A percentile compares a stretch with the other conserved stretches of the same genome.
Evolutionary conservation across 2,113 vertebrate genomes (phyloP).

Genomic region (Phrynocephalus versicolor): DNA sequence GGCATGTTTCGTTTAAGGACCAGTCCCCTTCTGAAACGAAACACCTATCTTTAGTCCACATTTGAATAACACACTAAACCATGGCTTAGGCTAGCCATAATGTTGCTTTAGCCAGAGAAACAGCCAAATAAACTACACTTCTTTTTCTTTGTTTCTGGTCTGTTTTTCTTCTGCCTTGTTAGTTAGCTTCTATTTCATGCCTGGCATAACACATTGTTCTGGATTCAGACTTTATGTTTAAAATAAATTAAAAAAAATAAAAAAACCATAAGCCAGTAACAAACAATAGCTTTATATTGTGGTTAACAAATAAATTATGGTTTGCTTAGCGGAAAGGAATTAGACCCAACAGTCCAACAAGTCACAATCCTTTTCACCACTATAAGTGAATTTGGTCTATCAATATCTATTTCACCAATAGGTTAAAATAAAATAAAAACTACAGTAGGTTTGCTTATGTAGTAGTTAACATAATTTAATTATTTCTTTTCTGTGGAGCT

Average conservation of each 20-base stretch:
- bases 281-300: background rate
- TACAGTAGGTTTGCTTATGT: conserved; percentile 23
- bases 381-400: background rate
- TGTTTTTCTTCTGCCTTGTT: background rate
- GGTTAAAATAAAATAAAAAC: background rate
- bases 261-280: background rate
- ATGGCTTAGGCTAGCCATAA: background rate
- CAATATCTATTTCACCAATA: background rate
- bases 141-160: background rate
- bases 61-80: background rate
- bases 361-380: background rate
- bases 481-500: background rate
- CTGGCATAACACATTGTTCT: background rate
- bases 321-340: background rate
- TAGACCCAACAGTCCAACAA: background rate
- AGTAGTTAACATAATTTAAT: conserved; percentile 11
- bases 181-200: too few relatives aligned
- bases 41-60: too few relatives aligned
- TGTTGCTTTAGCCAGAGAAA: background rate
- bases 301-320: too few relatives aligned
- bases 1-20: too few relatives aligned
- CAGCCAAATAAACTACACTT: background rate
- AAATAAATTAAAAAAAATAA: too few relatives aligned
- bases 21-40: too few relatives aligned
- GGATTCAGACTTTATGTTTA: background rate